Conservation (phyloP, 2,113 vertebrate species). For the Chamaetylas fuelleborni region DNA sequence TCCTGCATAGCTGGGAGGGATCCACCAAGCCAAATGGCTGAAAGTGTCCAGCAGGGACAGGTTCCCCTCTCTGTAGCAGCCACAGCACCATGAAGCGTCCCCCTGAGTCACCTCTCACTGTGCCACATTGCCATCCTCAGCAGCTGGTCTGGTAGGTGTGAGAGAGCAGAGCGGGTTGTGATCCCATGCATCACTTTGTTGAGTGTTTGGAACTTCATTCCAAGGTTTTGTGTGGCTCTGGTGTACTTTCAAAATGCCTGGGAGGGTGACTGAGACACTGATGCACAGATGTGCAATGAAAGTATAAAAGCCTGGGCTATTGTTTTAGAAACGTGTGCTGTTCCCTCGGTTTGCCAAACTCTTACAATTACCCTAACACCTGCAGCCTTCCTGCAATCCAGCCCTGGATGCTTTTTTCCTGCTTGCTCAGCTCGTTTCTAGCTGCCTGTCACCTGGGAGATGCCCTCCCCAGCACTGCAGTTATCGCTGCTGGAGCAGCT, state of each 20-base stretch:
- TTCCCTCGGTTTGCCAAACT: not conserved
- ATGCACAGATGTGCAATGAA: not conserved
- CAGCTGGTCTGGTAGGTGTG: not conserved
- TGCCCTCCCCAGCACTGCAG: not conserved
- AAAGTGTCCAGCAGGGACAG: not conserved
- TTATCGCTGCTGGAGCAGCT: not conserved
- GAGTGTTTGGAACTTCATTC: not conserved
- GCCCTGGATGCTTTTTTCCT: not conserved
- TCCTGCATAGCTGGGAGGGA: not conserved
- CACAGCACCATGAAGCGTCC: not conserved
- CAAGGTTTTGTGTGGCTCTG: not conserved
- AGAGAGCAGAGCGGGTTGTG: not conserved
- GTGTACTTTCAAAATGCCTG: not conserved
- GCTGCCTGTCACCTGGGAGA: not conserved
- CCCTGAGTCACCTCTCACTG: not conserved
- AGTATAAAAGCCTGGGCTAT: not conserved
- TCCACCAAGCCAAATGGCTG: not conserved
- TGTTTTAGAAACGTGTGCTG: not conserved
- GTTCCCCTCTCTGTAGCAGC: not conserved
- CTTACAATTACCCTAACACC: not conserved
- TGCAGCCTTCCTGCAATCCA: slow-evolving; percentile 21
- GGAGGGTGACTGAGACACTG: not conserved
- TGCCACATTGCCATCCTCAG: not conserved
- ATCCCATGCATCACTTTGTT: not conserved
- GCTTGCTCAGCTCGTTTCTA: not conserved